phyloP scores from a whole-genome alignment of 2,797 vertebrate genomes.

The Ispidina lecontei region DNA sequence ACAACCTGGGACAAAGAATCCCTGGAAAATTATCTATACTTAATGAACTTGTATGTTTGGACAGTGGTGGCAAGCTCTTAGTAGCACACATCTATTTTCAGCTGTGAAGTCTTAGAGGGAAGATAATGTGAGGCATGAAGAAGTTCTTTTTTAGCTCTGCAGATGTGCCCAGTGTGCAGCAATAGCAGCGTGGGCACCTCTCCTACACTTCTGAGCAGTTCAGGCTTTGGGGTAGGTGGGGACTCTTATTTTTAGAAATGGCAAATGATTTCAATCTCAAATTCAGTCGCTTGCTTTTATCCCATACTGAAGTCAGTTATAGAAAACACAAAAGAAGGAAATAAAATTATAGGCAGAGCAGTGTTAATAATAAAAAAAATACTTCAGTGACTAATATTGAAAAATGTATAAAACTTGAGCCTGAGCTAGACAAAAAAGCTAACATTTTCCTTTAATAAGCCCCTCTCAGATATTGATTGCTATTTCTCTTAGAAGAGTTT shows the following conservation, averaged over 20 bases:
- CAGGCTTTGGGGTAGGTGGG: not conserved
- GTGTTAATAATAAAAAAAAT: not conserved
- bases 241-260: not conserved
- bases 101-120: not conserved
- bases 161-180: not conserved
- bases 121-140: not conserved
- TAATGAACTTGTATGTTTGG: not conserved
- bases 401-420: not conserved
- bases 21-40: not conserved
- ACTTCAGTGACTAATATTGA: not conserved
- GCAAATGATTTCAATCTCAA: not conserved
- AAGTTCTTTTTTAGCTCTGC: not conserved
- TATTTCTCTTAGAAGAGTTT: slow-evolving; percentile 22
- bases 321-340: not conserved
- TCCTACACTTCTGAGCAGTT: not conserved
- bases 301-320: not conserved
- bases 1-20: not conserved
- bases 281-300: not conserved
- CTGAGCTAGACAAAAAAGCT: not conserved
- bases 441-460: slow-evolving; percentile 2
- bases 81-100: not conserved
- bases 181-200: fast-evolving
- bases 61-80: not conserved
- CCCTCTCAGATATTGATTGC: not conserved
- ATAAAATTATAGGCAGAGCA: not conserved